Conservation (phyloP, 2,888 invertebrate genomes). For the Hybos culiciformis region DNA sequence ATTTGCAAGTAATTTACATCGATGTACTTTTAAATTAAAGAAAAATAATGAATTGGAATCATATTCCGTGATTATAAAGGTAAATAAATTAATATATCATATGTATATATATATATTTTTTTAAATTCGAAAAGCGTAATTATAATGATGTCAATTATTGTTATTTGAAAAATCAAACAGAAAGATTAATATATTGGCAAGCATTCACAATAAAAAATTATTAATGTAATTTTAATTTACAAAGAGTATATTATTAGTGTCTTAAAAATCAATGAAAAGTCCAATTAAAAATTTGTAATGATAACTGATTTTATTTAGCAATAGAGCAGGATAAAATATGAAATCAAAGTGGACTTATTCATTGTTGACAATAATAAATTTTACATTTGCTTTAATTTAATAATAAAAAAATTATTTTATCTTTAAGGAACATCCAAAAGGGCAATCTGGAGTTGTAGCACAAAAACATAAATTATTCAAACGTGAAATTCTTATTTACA, state of each 20-base stretch:
- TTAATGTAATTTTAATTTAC: too few relatives aligned
- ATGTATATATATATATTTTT: neutral
- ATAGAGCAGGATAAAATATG: too few relatives aligned
- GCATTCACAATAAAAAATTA: too few relatives aligned
- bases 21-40: constrained; percentile 27
- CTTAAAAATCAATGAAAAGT: too few relatives aligned
- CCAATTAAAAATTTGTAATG: too few relatives aligned
- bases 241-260: too few relatives aligned
- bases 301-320: too few relatives aligned
- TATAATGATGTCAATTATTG: neutral
- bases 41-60: constrained; percentile 23
- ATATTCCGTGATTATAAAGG: constrained; percentile 31
- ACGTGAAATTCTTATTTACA: constrained; percentile 31
- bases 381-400: neutral
- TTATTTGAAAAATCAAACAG: too few relatives aligned
- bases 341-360: too few relatives aligned
- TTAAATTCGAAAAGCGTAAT: neutral
- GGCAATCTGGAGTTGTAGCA: constrained; percentile 29
- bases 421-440: constrained; percentile 28
- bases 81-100: constrained; percentile 8
- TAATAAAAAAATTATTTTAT: neutral
- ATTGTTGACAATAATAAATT: too few relatives aligned
- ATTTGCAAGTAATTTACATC: constrained; percentile 33
- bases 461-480: constrained; percentile 31
- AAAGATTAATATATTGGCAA: too few relatives aligned